Conservation (phyloP, 2,113 vertebrate genomes). For the Bambusicola thoracicus region DNA sequence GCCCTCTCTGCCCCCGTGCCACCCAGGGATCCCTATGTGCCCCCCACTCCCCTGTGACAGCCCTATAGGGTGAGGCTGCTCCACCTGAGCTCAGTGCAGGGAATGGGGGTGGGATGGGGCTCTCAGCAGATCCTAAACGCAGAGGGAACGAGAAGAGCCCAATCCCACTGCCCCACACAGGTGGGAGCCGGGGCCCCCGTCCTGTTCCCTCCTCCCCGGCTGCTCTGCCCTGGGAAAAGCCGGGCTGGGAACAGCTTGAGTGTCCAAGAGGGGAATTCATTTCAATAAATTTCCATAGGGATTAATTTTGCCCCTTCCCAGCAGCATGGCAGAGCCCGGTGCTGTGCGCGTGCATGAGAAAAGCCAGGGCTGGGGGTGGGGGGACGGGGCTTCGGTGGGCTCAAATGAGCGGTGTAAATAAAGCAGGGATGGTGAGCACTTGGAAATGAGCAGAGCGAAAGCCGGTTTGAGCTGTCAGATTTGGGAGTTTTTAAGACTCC, state of each 20-base stretch:
- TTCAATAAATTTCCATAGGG: slow-evolving; percentile 84
- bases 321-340: not conserved
- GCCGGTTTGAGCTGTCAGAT: not conserved
- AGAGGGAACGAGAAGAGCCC: accelerated
- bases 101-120: not conserved
- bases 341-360: not conserved
- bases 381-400: not conserved
- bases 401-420: not conserved
- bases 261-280: slow-evolving; percentile 64
- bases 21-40: not conserved
- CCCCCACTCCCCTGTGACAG: accelerated
- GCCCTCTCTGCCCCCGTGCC: not conserved
- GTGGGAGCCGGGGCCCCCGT: not conserved
- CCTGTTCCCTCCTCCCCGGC: not conserved
- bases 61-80: not conserved
- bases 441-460: not conserved
- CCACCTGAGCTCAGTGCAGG: accelerated
- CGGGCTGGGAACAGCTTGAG: slow-evolving; percentile 41
- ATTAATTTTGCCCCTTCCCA: slow-evolving; percentile 53
- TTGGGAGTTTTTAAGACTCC: not conserved
- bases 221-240: not conserved
- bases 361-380: not conserved
- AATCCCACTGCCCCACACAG: not conserved
- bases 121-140: not conserved
- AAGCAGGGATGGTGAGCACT: not conserved